Evolutionary conservation across 2,113 vertebrate species (phyloP).

Genomic region (Xiphias gladius): DNA sequence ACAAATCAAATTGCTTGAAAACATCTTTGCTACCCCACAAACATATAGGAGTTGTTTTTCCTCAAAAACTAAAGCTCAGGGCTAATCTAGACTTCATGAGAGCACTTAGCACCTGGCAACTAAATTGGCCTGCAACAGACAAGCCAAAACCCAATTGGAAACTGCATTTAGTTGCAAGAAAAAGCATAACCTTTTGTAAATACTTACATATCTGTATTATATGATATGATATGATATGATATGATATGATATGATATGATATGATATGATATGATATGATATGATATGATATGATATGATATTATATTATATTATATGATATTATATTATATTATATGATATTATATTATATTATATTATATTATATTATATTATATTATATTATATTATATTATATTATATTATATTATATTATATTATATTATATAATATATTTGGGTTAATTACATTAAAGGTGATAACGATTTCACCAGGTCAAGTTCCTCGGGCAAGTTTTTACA

Average conservation of each 20-base stretch:
- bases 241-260: no score
- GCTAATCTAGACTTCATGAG: conserved; percentile 26
- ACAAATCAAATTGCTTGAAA: background rate
- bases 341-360: no score
- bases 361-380: no score
- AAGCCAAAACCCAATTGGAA: conserved; percentile 4
- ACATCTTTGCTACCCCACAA: background rate
- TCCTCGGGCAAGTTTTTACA: background rate
- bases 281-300: no score
- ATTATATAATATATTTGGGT: background rate
- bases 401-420: no score
- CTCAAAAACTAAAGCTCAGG: background rate
- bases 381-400: no score
- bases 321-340: no score
- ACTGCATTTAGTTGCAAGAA: conserved; percentile 16
- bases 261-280: no score
- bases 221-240: no score
- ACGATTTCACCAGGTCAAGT: background rate
- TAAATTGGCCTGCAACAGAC: conserved; percentile 2
- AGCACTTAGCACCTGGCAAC: conserved; percentile 25
- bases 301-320: no score
- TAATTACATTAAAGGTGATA: background rate
- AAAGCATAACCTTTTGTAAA: background rate
- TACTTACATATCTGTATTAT: no score
- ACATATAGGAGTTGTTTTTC: background rate